Conservation (phyloP, 2,888 invertebrate species). For the Ophonus ardosiacus region DNA sequence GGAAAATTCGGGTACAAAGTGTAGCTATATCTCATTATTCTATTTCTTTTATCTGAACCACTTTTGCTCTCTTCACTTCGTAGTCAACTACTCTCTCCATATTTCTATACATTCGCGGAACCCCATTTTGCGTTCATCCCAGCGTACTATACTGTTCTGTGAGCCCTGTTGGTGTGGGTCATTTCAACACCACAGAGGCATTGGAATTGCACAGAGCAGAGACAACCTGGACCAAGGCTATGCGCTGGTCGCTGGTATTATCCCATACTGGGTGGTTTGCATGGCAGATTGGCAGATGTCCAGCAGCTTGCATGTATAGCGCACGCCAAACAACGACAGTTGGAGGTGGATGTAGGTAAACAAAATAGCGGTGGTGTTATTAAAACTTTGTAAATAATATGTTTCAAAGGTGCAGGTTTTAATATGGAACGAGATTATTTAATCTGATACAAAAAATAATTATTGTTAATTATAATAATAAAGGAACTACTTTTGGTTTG, state of each 20-base stretch:
- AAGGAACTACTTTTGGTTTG: too few species aligned
- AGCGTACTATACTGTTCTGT: too few species aligned
- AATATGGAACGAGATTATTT: not conserved
- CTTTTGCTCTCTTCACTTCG: too few species aligned
- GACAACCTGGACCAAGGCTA: not conserved
- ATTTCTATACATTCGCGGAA: not conserved
- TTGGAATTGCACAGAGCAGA: constrained; percentile 67
- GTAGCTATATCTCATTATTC: too few species aligned
- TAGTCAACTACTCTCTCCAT: too few species aligned
- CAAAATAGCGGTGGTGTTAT: not conserved
- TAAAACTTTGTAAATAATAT: not conserved
- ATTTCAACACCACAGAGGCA: constrained; percentile 73
- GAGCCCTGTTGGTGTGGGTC: constrained; percentile 68
- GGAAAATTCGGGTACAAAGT: too few species aligned
- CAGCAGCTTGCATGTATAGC: constrained; percentile 67
- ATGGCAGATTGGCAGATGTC: constrained; percentile 71
- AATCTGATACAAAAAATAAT: too few species aligned
- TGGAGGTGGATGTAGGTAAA: not conserved
- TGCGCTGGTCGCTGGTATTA: too few species aligned
- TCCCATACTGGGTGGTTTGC: not conserved
- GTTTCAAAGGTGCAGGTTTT: not conserved
- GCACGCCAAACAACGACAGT: constrained; percentile 30
- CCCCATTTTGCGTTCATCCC: not conserved
- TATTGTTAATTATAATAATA: too few species aligned
- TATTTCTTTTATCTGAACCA: too few species aligned